Conservation (phyloP, 1,140 invertebrate genomes). For the Pseudobourletiella spinata region DNA sequence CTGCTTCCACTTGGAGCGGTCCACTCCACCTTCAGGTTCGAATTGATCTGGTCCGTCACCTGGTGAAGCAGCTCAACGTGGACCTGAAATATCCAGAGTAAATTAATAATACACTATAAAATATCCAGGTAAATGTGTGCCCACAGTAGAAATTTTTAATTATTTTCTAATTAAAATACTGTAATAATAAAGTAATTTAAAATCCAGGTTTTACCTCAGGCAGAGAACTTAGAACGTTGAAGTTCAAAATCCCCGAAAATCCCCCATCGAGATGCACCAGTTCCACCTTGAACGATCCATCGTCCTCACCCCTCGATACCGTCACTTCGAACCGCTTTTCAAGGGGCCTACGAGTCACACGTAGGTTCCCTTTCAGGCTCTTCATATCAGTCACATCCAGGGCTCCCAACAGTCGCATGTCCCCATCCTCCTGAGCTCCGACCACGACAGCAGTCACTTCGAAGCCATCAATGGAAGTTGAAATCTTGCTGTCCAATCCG, state of each 20-base stretch:
- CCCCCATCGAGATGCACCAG: background rate
- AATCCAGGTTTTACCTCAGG: constrained; percentile 6
- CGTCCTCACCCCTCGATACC: background rate
- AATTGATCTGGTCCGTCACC: background rate
- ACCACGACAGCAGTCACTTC: background rate
- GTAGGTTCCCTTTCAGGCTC: background rate
- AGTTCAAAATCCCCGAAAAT: background rate
- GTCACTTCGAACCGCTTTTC: constrained; percentile 15
- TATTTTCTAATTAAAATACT: too few relatives aligned
- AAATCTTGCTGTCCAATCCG: background rate
- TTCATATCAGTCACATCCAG: background rate
- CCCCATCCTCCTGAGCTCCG: background rate
- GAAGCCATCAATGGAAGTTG: background rate
- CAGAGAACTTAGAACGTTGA: background rate
- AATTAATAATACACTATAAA: background rate
- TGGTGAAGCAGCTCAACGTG: constrained; percentile 4
- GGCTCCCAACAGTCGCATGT: background rate
- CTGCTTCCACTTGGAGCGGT: background rate
- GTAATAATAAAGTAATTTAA: too few relatives aligned
- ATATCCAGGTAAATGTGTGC: too few relatives aligned
- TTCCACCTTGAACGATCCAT: background rate
- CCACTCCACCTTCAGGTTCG: constrained; percentile 1
- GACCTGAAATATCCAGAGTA: constrained; percentile 4
- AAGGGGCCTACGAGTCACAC: background rate
- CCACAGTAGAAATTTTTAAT: too few relatives aligned